Evolutionary conservation across 1,140 invertebrate genomes (phyloP), one percentile per base, ranked within the genome.

Genomic region (Drosophila virilis): DNA sequence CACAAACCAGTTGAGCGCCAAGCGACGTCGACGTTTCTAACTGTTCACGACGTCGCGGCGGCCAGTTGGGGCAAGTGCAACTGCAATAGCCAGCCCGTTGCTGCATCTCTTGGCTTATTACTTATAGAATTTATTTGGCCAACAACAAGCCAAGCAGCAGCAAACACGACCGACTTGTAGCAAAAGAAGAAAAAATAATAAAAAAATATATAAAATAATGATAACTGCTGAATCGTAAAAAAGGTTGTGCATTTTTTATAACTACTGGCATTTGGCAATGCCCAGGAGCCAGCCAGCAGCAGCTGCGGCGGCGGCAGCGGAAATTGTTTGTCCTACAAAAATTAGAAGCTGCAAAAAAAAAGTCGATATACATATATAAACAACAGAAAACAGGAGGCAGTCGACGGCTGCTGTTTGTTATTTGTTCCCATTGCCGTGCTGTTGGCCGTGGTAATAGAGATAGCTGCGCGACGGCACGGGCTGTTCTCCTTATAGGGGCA

Each of bases 41-140:
- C 83, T 88, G 83, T 86, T 88, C 75, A 74, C 79, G 45, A 51
- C 71, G 77, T 55, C 22, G 22, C 22, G 22, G 22, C 76, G 74
- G 68, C 75, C 83, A 69, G 80, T 82, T 65, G 74, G 74, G 40
- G 77, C 80, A 77, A 71, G 65, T 71, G 78, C 81, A 65, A 54
- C 69, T 54, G 51, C 78, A 70, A 13, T 68, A 52, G 35, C 75
- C 74, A 50, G 62, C 82, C 79, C 75, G 83, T 76, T 86, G 62
- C 73, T 81, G 62, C 73, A 52, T 52, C 50, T 79, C 74, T 85
- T 60, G 60, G 70, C 74, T 75, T 71, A 54, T 78, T 81, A 85
- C 86, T 86, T 88, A 88, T 86, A 86, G 70, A 88, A 88, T 86
- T 88, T 86, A 86, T 86, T 86, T 86, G 84, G 82, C 82, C 82